These are phyloP conservation scores for Caenorhabditis auriculariae DNA, from an alignment of 2,888 invertebrate genomes.

Conservation along the genomic window DNA sequence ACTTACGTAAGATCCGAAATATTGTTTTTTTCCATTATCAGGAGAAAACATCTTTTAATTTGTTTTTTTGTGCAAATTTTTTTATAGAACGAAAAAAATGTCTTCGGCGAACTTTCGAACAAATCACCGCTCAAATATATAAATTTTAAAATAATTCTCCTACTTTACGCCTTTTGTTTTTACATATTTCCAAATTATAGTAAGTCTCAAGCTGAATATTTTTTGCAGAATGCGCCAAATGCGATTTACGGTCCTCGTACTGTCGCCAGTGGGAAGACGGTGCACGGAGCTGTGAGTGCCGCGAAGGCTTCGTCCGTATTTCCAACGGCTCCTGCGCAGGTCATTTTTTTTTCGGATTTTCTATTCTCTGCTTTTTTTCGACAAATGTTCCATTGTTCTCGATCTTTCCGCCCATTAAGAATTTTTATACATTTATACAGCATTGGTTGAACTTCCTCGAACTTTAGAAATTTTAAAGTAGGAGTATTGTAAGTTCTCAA, in stretches of 20 bases:
- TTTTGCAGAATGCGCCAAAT: constrained; percentile 41
- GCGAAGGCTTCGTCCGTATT: constrained; percentile 44
- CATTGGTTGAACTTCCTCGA: neutral
- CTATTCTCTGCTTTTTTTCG: neutral
- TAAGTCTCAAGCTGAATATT: too few species aligned
- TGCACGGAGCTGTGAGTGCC: constrained; percentile 53
- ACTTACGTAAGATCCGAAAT: too few species aligned
- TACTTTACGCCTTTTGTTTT: too few species aligned
- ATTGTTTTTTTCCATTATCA: too few species aligned
- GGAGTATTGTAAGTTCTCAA: too few species aligned
- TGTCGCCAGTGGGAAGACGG: constrained; percentile 54
- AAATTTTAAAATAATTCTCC: too few species aligned
- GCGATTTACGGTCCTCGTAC: constrained; percentile 59
- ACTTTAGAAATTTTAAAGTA: neutral
- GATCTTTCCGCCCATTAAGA: neutral
- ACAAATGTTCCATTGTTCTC: neutral
- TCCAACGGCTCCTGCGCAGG: constrained; percentile 44
- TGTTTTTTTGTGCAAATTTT: too few species aligned
- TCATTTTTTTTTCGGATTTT: constrained; percentile 4
- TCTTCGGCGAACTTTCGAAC: too few species aligned
- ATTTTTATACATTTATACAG: neutral
- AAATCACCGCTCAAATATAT: too few species aligned
- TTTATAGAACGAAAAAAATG: too few species aligned
- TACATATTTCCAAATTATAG: too few species aligned
- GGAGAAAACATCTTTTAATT: too few species aligned